Evolutionary conservation across 2,888 invertebrate genomes (phyloP), one percentile per base, ranked within the genome.

Genomic region (Pristionchus mayeri): DNA sequence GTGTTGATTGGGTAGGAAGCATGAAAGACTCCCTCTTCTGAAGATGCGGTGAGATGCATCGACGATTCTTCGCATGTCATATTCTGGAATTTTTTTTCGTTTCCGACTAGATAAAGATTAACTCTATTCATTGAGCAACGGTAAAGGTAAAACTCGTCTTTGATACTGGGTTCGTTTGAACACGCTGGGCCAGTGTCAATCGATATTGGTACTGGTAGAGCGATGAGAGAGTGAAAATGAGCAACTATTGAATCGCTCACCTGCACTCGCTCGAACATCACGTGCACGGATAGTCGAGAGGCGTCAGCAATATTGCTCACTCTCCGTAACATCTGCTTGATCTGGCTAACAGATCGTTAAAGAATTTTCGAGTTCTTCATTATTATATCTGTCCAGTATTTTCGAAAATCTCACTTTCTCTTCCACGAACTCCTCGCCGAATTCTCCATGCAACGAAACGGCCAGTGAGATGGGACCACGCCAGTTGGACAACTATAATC

Each of bases 381-480:
- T n/a, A n/a, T n/a, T n/a, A n/a, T n/a, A n/a, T n/a, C n/a, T n/a
- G n/a, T n/a, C n/a, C n/a, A n/a, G n/a, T n/a, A n/a, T n/a, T n/a
- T n/a, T n/a, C n/a, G n/a, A n/a, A n/a, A n/a, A n/a, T n/a, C n/a
- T 2, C 0, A 78, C 76, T 78, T 48, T 18, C 40, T 27, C 30
- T 11, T 50, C n/a, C 4, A 78, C 76, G 24, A 18, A 50, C 6
- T 78, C 1, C 30, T 27, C 76, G 30, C 40, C 50, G 50, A 50
- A 78, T 3, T 3, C 1, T 13, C 34, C 30, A 0, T 78, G 76
- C 24, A 78, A 50, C 7, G 50, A 78, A 18, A 78, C 30, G 21
- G 76, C 76, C 0, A 78, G 76, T 21, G 76, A 78, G 4, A 78
- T 78, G 6, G 76, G 76, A 6, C 76, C 76, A 16, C 50, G 76